Conservation (phyloP, 2,888 invertebrate species). For the Polyommatus iphigenia region DNA sequence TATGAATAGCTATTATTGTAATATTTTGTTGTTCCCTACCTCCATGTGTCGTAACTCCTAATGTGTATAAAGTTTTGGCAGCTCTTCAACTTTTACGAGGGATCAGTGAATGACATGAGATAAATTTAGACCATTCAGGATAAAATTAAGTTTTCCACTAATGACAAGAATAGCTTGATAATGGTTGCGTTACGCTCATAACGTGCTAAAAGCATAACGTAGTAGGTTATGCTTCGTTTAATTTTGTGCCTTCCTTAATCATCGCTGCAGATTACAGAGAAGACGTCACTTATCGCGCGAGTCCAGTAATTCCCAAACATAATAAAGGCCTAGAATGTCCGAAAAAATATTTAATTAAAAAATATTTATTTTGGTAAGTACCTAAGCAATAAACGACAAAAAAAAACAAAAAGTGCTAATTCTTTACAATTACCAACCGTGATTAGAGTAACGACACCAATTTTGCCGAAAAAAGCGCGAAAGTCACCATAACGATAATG, state of each 20-base stretch:
- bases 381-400: background rate
- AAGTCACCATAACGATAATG: background rate
- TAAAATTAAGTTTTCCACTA: background rate
- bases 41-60: background rate
- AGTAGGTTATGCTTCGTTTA: background rate
- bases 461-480: background rate
- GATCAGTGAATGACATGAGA: constrained; percentile 23
- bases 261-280: background rate
- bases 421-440: background rate
- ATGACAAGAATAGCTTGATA: background rate
- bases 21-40: background rate
- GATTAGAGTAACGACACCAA: background rate
- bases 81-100: constrained; percentile 24
- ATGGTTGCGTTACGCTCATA: background rate
- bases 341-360: too few relatives aligned
- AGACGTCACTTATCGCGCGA: background rate
- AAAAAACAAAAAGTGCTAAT: background rate
- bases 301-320: background rate
- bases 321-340: background rate
- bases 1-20: background rate
- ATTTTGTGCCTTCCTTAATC: background rate
- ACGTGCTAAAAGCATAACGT: background rate
- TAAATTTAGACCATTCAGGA: constrained; percentile 27
- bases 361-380: too few relatives aligned
- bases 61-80: constrained; percentile 21